These are phyloP conservation scores for Tadarida brasiliensis DNA, from an alignment of 2,797 vertebrate species.

Conservation along the genomic window DNA sequence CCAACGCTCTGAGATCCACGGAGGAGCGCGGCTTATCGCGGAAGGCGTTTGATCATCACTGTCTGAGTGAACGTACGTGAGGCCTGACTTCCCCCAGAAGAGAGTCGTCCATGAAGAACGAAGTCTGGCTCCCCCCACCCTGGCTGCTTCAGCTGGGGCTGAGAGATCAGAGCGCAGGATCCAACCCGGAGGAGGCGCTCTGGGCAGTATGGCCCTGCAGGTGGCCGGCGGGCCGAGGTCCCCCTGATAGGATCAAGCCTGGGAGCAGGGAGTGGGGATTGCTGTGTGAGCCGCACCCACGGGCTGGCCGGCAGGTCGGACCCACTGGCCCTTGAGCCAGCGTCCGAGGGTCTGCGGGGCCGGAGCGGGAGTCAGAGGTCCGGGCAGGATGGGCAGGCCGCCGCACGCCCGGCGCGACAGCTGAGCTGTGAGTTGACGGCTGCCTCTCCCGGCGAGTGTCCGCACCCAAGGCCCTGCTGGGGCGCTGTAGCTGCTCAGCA, in stretches of 20 bases:
- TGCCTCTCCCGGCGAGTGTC: not conserved
- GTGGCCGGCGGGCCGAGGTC: conserved; percentile 65
- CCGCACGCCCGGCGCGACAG: accelerated
- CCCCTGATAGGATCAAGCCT: conserved; percentile 67
- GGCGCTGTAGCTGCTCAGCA: accelerated
- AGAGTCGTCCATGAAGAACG: conserved; percentile 74
- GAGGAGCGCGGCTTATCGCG: conserved; percentile 16
- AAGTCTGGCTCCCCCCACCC: conserved; percentile 70
- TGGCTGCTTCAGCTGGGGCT: conserved; percentile 69
- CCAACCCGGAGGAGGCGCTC: conserved; percentile 74
- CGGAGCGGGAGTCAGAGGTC: too few relatives aligned
- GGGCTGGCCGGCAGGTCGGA: not conserved
- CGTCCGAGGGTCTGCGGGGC: not conserved
- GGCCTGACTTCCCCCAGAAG: conserved; percentile 4
- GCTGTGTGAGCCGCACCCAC: not conserved
- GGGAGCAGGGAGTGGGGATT: conserved; percentile 69
- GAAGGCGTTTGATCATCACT: not conserved
- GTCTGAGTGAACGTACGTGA: conserved; percentile 64
- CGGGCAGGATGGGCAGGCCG: accelerated
- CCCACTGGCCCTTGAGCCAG: not conserved
- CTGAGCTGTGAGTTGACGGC: not conserved
- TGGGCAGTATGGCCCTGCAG: conserved; percentile 68
- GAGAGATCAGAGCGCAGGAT: conserved; percentile 80
- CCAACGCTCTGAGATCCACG: not conserved
- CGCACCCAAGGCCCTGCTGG: too few relatives aligned